Evolutionary conservation across 2,113 vertebrate species (phyloP), one percentile per base, ranked within the genome.

Genomic region (Lamprotornis superbus): DNA sequence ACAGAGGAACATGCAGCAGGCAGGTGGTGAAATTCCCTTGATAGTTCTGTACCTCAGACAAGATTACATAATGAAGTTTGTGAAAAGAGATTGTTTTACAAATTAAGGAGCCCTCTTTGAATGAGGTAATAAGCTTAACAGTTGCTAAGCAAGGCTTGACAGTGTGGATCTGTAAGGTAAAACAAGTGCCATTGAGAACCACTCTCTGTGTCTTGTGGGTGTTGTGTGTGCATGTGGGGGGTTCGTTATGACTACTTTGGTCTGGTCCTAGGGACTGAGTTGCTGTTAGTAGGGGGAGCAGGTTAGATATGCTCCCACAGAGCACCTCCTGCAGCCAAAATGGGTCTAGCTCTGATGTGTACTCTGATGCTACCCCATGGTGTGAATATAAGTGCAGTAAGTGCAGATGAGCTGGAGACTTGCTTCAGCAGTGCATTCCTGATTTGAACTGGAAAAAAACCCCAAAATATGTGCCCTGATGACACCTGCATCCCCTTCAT

Each of bases 151-250:
- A 83, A 80, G 37, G 20, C 35, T 55, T 59, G 57, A 17, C 21
- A 55, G 8, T 10, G 35, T 50, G 52, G 35, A 50, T 74, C 20
- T 53, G 28, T 80, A 46, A 28, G 37, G 14, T 87, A 42, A 67
- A 89, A 40, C 5, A 63, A 7, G 2, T 84, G 25, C 49, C 16
- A 24, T 2, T 63, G 56, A 56, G 49, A 75, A 71, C 33, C 12
- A n/a, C 27, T 74, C 23, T 5, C 1, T 11, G 3, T 13, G 6
- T 55, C 15, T 35, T 44, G 17, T 79, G 33, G 46, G 42, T 37
- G 11, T 27, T 60, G 11, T n/a, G 10, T 55, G 20, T 23, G 3
- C 27, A 12, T 0, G 1, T 21, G 3, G 3, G 2, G 23, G 10
- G 5, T 39, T 89, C 55, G n/a, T 79, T 85, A 18, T 2, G 3